These are phyloP conservation scores for Drosophila teissieri DNA, from an alignment of 1,140 invertebrate species.

Conservation along the genomic window DNA sequence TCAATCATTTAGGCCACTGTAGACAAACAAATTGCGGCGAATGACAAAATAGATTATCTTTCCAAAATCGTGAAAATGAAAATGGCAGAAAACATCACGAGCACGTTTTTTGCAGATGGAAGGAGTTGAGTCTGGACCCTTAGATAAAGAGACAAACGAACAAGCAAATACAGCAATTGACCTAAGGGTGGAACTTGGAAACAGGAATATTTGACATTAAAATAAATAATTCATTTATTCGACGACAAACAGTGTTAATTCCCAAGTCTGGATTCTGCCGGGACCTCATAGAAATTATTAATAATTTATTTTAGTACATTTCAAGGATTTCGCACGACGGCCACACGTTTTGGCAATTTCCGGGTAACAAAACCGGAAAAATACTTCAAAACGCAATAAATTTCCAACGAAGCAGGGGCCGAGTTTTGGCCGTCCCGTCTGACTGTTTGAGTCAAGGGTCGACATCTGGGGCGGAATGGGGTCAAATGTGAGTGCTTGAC, in stretches of 20 bases:
- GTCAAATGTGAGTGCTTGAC: constrained; percentile 58
- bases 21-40: constrained; percentile 60
- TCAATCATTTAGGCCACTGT: constrained; percentile 37
- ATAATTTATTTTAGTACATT: constrained; percentile 80
- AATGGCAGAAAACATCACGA: constrained; percentile 23
- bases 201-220: constrained; percentile 64
- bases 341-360: constrained; percentile 80
- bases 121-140: constrained; percentile 35
- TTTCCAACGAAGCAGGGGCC: constrained; percentile 56
- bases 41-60: constrained; percentile 69
- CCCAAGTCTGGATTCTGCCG: constrained; percentile 26
- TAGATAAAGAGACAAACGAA: constrained; percentile 11
- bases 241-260: constrained; percentile 57
- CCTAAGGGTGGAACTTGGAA: constrained; percentile 18
- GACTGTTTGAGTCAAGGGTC: constrained; percentile 55
- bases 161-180: constrained; percentile 43
- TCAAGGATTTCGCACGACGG: constrained; percentile 66
- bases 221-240: constrained; percentile 78
- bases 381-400: constrained; percentile 80
- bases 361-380: constrained; percentile 77
- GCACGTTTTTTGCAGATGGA: constrained; percentile 22
- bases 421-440: constrained; percentile 23
- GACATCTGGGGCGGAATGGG: constrained; percentile 26
- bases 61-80: constrained; percentile 40
- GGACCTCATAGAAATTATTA: constrained; percentile 71